phyloP scores from a whole-genome alignment of 2,888 invertebrate species.

The Unio pictorum region DNA sequence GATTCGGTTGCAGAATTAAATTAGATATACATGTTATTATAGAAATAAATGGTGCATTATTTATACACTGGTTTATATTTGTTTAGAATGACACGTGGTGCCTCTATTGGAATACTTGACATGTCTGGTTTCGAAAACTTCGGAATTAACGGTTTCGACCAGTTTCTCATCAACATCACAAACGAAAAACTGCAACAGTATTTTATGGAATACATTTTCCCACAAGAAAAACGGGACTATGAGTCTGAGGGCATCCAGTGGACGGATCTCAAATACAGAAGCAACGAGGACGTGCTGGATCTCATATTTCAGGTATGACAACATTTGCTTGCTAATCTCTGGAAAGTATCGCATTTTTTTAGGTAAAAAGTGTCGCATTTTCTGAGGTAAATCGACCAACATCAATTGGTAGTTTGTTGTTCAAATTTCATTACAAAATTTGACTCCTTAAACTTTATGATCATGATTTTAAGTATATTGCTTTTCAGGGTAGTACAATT shows the following conservation, averaged over 20 bases:
- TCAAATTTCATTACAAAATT: too few species aligned
- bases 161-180: conserved; percentile 55
- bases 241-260: conserved; percentile 54
- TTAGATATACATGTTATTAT: too few species aligned
- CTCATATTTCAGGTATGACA: conserved; percentile 49
- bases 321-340: too few species aligned
- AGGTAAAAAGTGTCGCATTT: too few species aligned
- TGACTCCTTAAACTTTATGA: too few species aligned
- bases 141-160: conserved; percentile 49
- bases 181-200: conserved; percentile 59
- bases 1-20: too few species aligned
- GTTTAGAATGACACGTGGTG: conserved; percentile 34
- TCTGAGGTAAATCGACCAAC: too few species aligned
- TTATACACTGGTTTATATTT: neutral
- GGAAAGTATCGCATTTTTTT: too few species aligned
- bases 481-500: too few species aligned
- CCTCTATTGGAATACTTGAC: conserved; percentile 50
- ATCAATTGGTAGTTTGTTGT: too few species aligned
- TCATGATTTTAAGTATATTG: too few species aligned
- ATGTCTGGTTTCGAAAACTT: conserved; percentile 61
- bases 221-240: conserved; percentile 52
- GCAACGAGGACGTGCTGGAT: conserved; percentile 53
- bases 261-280: conserved; percentile 49
- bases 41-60: too few species aligned
- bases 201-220: conserved; percentile 63